Conservation (phyloP, 2,113 vertebrate species). For the Accipiter cooperii region DNA sequence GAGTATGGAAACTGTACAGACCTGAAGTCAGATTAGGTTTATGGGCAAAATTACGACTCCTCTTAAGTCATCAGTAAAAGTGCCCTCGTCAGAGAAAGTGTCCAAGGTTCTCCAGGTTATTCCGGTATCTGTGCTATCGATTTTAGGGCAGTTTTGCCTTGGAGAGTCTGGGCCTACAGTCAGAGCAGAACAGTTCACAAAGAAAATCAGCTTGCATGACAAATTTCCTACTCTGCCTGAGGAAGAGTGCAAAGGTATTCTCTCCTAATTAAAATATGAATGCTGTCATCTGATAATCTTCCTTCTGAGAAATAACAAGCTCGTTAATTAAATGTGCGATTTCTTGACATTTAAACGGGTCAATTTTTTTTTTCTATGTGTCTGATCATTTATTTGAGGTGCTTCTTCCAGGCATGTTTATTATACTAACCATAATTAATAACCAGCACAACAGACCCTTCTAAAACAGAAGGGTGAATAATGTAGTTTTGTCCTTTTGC, state of each 20-base stretch:
- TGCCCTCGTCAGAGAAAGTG: background rate
- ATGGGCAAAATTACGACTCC: background rate
- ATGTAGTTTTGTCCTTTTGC: background rate
- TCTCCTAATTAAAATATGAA: constrained; percentile 62
- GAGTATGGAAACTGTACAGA: background rate
- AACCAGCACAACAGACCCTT: background rate
- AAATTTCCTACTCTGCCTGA: background rate
- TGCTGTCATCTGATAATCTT: constrained; percentile 49
- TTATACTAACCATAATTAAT: constrained; percentile 36
- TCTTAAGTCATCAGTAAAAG: background rate
- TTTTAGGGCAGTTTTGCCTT: background rate
- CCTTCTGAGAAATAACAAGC: constrained; percentile 50
- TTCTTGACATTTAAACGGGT: constrained; percentile 60
- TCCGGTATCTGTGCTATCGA: background rate
- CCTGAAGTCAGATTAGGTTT: background rate
- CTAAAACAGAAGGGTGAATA: background rate
- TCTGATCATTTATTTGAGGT: constrained; percentile 37
- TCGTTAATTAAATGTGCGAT: constrained; percentile 50
- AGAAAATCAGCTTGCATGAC: background rate
- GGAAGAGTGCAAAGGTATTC: constrained; percentile 46
- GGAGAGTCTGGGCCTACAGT: background rate
- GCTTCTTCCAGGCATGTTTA: constrained; percentile 34
- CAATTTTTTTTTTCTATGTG: background rate
- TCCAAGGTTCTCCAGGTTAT: background rate
- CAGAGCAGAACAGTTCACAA: background rate